Conservation (phyloP, 2,797 vertebrate species). For the Urosaurus nigricauda region DNA sequence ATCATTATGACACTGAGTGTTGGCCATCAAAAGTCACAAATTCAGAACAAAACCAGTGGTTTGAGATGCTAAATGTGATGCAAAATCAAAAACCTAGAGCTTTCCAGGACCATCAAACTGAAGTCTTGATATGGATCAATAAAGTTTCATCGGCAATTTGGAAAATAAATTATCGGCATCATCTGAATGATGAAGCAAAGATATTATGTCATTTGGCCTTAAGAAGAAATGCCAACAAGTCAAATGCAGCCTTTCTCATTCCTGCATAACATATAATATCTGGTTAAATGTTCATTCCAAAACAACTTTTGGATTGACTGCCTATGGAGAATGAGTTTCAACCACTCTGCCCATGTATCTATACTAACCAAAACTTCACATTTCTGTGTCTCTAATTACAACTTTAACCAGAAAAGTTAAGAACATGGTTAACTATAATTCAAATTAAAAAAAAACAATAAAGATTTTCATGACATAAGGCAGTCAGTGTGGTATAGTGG, state of each 20-base stretch:
- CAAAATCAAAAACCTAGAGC: too few relatives aligned
- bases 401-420: background rate
- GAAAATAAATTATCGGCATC: background rate
- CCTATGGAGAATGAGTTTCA: too few relatives aligned
- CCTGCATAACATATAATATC: background rate
- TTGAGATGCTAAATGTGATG: too few relatives aligned
- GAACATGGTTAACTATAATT: background rate
- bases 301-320: background rate
- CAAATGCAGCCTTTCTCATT: background rate
- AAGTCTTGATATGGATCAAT: background rate
- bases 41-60: too few relatives aligned
- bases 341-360: too few relatives aligned
- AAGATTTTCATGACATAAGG: too few relatives aligned
- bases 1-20: too few relatives aligned
- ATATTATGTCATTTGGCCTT: background rate
- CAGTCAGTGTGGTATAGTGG: too few relatives aligned
- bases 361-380: background rate
- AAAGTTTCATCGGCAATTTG: background rate
- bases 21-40: too few relatives aligned
- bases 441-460: background rate
- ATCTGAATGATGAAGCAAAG: background rate
- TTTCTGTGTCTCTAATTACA: background rate
- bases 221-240: background rate
- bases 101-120: background rate
- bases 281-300: background rate